A percentile compares a stretch with the other conserved stretches of the same genome.
Evolutionary conservation across 2,113 vertebrate species (phyloP).

Genomic region (Naja naja): DNA sequence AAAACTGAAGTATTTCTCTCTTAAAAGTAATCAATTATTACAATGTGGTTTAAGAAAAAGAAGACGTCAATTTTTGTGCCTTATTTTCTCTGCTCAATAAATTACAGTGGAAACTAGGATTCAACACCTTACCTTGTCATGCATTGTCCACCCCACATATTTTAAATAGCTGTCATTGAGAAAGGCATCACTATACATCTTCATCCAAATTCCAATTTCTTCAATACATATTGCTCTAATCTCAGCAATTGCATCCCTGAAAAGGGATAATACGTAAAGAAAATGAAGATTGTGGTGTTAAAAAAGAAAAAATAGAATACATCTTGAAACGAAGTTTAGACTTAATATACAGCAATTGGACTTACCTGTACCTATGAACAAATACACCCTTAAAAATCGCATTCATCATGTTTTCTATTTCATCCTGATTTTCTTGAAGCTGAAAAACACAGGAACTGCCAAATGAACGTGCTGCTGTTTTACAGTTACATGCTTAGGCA

Average conservation of each 20-base stretch:
- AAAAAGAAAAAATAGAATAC: constrained; percentile 9
- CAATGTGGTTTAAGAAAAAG: neutral
- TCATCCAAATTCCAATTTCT: constrained; percentile 99
- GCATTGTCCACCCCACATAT: constrained; percentile 99
- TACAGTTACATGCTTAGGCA: neutral
- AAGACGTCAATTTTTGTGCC: neutral
- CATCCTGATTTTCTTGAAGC: constrained; percentile 99
- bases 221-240: constrained; percentile 98
- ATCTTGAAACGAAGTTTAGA: neutral
- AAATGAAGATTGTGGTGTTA: neutral
- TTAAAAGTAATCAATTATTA: neutral
- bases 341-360: constrained; percentile 7
- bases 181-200: constrained; percentile 98
- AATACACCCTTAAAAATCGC: constrained; percentile 99
- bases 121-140: constrained; percentile 86
- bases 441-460: constrained; percentile 67
- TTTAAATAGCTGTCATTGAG: constrained; percentile 99
- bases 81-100: neutral
- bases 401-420: constrained; percentile 99
- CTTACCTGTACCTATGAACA: constrained; percentile 97
- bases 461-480: neutral
- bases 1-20: neutral
- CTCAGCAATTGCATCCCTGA: constrained; percentile 96
- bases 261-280: constrained; percentile 5
- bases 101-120: neutral